phyloP scores from a whole-genome alignment of 2,113 vertebrate species.

The Cyphomyrus plagiostoma region DNA sequence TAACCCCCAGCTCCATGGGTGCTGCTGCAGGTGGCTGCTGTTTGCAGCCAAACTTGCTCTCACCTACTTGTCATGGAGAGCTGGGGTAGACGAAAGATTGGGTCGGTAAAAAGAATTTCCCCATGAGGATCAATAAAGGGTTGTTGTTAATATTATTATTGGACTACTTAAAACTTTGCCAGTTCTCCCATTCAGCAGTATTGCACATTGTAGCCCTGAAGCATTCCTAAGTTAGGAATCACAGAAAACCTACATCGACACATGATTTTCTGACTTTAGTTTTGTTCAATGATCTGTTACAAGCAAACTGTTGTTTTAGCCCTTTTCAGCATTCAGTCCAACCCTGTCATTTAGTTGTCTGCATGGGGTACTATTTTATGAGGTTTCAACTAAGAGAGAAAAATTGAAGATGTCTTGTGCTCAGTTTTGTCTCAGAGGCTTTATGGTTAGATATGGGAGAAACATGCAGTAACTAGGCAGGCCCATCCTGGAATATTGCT shows the following conservation, averaged over 20 bases:
- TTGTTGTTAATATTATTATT: not conserved
- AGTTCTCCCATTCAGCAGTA: not conserved
- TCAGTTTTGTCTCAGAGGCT: not conserved
- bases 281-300: not conserved
- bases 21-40: not conserved
- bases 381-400: not conserved
- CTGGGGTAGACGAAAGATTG: not conserved
- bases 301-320: not conserved
- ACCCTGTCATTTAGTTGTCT: not conserved
- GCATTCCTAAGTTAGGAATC: not conserved
- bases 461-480: not conserved
- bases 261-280: not conserved
- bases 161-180: not conserved
- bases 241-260: not conserved
- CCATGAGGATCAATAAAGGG: not conserved
- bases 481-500: not conserved
- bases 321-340: not conserved
- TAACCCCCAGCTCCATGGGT: too few species aligned
- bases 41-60: not conserved
- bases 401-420: not conserved
- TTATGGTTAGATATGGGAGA: not conserved
- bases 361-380: not conserved
- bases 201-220: not conserved
- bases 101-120: not conserved
- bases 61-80: not conserved